Conservation (phyloP, 2,113 vertebrate species). For the Ceuthmochares aereus region DNA sequence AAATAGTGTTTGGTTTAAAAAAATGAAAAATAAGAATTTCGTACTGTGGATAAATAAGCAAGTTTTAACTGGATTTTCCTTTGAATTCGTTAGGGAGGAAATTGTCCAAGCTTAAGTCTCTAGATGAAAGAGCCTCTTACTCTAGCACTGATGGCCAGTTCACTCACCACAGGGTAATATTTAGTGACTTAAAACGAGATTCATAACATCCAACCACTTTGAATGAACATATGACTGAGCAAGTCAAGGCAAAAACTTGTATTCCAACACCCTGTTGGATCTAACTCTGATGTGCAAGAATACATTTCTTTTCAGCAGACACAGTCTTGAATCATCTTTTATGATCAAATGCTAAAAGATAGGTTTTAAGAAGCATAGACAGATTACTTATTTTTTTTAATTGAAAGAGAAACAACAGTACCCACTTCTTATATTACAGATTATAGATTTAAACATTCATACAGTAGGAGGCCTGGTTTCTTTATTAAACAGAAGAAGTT, state of each 20-base stretch:
- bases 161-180: not conserved
- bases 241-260: not conserved
- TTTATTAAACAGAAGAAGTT: not conserved
- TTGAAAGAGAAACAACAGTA: not conserved
- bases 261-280: not conserved
- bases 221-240: not conserved
- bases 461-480: not conserved
- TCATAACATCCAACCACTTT: not conserved
- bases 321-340: not conserved
- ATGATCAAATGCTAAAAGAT: not conserved
- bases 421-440: not conserved
- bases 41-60: not conserved
- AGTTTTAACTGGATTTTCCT: not conserved
- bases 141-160: not conserved
- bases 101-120: not conserved
- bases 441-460: not conserved
- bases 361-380: not conserved
- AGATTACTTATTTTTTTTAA: not conserved
- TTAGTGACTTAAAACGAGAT: not conserved
- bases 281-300: not conserved
- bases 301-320: not conserved
- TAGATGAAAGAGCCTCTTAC: not conserved
- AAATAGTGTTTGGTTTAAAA: not conserved
- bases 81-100: not conserved
- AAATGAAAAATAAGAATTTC: not conserved